Evolutionary conservation across 2,113 vertebrate species (phyloP), one percentile per base, ranked within the genome.

Genomic region (Ornithorhynchus anatinus): DNA sequence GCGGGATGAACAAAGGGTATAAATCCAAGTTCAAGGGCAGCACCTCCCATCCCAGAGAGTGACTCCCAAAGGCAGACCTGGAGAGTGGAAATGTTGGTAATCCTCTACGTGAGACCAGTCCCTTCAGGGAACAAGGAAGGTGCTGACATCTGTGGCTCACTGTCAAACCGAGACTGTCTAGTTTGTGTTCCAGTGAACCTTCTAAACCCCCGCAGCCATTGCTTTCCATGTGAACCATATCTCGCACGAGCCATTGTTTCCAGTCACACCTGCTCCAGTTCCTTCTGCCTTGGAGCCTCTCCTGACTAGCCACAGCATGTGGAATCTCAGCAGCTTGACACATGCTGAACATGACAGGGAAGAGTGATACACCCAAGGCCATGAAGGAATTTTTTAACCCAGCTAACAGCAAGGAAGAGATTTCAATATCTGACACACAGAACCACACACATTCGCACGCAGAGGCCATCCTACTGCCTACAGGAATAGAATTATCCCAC

Each of bases 211-310:
- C 0, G 31, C 19, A 48, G 87, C 84, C 59, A 70, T 0, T n/a
- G 1, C 2, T 25, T 48, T 52, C 63, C 84, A 56, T n/a, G 13
- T 44, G 70, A 84, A 63, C 69, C 69, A 60, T 66, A 86, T 68
- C 20, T 70, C 35, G n/a, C 58, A n/a, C 22, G 33, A 1, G 14
- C 44, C 37, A 4, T 6, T 38, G 54, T 52, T 84, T 50, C 81
- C 72, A 16, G n/a, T 36, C 87, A 70, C 84, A 89, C 62, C 88
- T 89, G 84, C 78, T 54, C 68, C 44, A 23, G 52, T 9, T 66
- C 53, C 36, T 38, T 0, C 16, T 4, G 12, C 73, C 79, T 62
- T 1, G 4, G 0, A 53, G 82, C 67, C 56, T 35, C 4, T 2
- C 3, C 33, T 27, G 19, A 5, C 69, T 3, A 42, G 85, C 45